Conservation (phyloP, 2,113 vertebrate species). For the Erinaceus europaeus region DNA sequence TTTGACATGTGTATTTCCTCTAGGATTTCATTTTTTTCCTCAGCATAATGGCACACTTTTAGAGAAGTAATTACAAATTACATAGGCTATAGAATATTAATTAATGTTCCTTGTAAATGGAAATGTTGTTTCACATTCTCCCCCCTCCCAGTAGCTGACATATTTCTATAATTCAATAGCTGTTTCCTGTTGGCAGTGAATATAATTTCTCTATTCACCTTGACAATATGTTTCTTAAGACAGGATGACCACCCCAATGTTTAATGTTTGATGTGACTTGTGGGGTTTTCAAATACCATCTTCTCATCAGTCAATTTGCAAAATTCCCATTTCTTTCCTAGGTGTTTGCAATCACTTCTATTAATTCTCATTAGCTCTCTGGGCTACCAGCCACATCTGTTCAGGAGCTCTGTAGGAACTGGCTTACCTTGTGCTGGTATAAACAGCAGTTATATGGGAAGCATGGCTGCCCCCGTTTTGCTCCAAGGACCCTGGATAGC, state of each 20-base stretch:
- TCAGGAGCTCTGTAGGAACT: neutral
- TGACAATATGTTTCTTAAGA: neutral
- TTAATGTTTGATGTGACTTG: neutral
- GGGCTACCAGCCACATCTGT: conserved; percentile 50
- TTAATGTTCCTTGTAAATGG: conserved; percentile 50
- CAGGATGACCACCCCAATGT: neutral
- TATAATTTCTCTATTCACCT: conserved; percentile 2
- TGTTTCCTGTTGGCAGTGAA: conserved; percentile 3
- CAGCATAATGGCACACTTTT: conserved; percentile 48
- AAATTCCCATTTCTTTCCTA: conserved; percentile 52
- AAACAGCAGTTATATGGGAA: conserved; percentile 13
- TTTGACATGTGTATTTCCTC: conserved; percentile 66
- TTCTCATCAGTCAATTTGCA: conserved; percentile 56
- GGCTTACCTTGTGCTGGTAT: conserved; percentile 6
- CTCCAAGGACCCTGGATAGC: conserved; percentile 49
- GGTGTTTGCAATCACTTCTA: conserved; percentile 54
- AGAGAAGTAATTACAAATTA: conserved; percentile 60
- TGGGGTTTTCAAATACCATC: conserved; percentile 52
- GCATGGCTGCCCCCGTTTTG: conserved; percentile 40
- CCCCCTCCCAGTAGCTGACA: neutral
- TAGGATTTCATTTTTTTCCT: conserved; percentile 55
- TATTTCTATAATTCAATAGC: conserved; percentile 24
- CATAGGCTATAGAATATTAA: conserved; percentile 67
- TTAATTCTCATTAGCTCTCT: conserved; percentile 70
- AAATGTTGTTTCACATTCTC: conserved; percentile 47